These are phyloP conservation scores for Pocillopora verrucosa DNA, from an alignment of 64 coral and sea anemone genomes.

Conservation along the genomic window DNA sequence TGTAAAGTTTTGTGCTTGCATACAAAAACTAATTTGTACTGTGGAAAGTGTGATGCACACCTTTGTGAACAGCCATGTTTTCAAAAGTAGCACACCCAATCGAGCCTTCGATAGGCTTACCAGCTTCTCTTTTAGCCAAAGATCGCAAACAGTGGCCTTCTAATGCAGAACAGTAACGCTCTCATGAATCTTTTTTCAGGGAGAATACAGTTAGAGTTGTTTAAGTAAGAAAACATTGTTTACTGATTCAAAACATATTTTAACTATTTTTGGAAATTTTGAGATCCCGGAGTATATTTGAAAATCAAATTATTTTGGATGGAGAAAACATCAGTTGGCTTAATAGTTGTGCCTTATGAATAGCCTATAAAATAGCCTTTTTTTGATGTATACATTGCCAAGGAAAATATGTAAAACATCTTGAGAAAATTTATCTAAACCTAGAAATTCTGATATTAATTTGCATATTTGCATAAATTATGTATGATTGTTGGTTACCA, in stretches of 20 bases:
- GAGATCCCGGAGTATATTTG: not conserved
- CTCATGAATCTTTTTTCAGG: not conserved
- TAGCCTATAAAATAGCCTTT: conserved; percentile 9
- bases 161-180: not conserved
- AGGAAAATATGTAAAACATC: no score
- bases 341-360: not conserved
- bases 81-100: not conserved
- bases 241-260: conserved; percentile 11
- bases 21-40: conserved; percentile 31
- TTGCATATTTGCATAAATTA: conserved; percentile 23
- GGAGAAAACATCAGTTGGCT: conserved; percentile 11
- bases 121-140: not conserved
- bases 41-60: conserved; percentile 24
- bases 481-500: conserved; percentile 27
- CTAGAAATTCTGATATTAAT: not conserved
- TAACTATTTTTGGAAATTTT: conserved; percentile 2
- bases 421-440: not conserved
- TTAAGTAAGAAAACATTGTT: not conserved
- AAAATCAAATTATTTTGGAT: not conserved
- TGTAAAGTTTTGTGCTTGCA: not conserved
- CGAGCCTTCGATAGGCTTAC: conserved; percentile 1
- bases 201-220: conserved; percentile 9
- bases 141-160: not conserved
- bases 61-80: conserved; percentile 19
- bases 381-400: conserved; percentile 10